phyloP scores from a whole-genome alignment of 2,113 vertebrate genomes.

The Mormyrus lacerda region DNA sequence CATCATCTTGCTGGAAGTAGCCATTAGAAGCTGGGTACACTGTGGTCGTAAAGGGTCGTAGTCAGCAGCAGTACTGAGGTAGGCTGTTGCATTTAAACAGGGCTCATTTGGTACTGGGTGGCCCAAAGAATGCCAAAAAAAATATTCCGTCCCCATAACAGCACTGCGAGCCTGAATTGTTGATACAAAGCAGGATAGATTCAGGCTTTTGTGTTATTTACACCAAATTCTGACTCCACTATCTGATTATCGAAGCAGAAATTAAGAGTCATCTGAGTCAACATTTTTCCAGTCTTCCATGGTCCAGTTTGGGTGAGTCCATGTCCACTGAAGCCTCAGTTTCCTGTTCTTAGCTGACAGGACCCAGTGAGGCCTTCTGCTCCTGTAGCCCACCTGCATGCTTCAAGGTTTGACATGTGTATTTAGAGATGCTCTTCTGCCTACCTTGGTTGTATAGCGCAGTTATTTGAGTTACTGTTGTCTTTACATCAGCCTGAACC shows the following conservation, averaged over 20 bases:
- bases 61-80: background rate
- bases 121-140: background rate
- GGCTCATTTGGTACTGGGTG: background rate
- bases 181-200: background rate
- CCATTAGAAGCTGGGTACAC: background rate
- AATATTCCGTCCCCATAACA: background rate
- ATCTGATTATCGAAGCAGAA: background rate
- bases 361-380: background rate
- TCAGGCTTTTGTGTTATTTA: background rate
- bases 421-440: background rate
- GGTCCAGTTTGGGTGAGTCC: too few relatives aligned
- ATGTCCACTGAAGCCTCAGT: too few relatives aligned
- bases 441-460: background rate
- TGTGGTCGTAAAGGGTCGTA: too few relatives aligned
- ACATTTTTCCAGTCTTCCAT: background rate
- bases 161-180: background rate
- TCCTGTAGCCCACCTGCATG: background rate
- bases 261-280: background rate
- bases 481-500: background rate
- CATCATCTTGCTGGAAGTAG: background rate
- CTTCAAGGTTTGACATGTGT: background rate
- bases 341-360: too few relatives aligned
- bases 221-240: background rate
- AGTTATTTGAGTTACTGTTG: background rate
- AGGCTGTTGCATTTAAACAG: background rate